A percentile compares a stretch with the other conserved stretches of the same genome.
Evolutionary conservation across 2,888 invertebrate genomes (phyloP).

Genomic region (Unio delphinus): DNA sequence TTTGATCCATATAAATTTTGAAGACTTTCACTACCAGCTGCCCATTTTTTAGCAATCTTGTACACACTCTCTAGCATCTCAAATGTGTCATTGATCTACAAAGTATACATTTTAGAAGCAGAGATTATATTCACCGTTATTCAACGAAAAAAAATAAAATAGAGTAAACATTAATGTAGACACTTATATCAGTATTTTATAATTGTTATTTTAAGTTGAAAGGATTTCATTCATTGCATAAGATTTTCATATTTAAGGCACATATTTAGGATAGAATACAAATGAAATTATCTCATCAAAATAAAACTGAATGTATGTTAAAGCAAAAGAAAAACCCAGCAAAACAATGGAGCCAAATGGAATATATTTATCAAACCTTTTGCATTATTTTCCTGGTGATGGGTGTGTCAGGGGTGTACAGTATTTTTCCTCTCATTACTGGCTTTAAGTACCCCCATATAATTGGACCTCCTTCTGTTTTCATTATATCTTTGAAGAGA

Average conservation of each 20-base stretch:
- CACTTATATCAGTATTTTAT: too few relatives aligned
- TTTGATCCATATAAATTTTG: too few relatives aligned
- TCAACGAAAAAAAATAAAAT: too few relatives aligned
- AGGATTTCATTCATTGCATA: too few relatives aligned
- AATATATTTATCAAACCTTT: constrained; percentile 40
- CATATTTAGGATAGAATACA: too few relatives aligned
- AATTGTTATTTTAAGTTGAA: too few relatives aligned
- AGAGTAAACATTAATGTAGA: too few relatives aligned
- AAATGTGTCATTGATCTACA: constrained; percentile 64
- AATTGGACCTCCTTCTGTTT: constrained; percentile 57
- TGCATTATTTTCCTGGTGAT: constrained; percentile 57
- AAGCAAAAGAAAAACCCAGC: too few relatives aligned
- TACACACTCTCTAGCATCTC: constrained; percentile 54
- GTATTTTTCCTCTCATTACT: constrained; percentile 69
- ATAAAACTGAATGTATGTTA: too few relatives aligned
- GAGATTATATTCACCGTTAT: background rate
- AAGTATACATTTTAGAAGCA: constrained; percentile 5
- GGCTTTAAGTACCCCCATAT: constrained; percentile 72
- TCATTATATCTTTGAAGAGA: constrained; percentile 40
- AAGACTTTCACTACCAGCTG: constrained; percentile 25
- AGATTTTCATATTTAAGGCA: too few relatives aligned
- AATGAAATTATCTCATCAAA: too few relatives aligned
- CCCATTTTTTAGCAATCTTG: constrained; percentile 50
- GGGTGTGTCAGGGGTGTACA: constrained; percentile 68
- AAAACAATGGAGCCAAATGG: background rate